Percentiles rank a stretch among this genome's conserved stretches.
Evolutionary conservation across 2,113 vertebrate genomes (phyloP).

Genomic region (Periophthalmodon schlosseri): DNA sequence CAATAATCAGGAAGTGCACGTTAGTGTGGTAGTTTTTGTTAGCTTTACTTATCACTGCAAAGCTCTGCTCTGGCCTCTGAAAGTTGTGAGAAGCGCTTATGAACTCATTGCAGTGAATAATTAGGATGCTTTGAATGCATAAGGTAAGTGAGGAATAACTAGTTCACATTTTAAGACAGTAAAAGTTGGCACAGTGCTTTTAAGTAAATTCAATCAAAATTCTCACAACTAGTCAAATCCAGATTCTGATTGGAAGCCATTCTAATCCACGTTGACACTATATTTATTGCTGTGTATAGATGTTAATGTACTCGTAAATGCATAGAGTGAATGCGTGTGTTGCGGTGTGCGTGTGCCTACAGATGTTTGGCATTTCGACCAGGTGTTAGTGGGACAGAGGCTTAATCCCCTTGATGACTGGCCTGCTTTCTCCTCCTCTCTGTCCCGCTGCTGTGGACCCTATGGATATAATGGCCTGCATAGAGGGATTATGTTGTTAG

Average conservation of each 20-base stretch:
- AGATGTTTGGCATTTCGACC: constrained; percentile 57
- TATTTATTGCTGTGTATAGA: background rate
- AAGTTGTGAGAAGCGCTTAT: no score
- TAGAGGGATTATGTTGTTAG: constrained; percentile 59
- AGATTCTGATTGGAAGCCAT: background rate
- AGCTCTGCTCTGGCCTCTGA: no score
- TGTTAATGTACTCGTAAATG: constrained; percentile 2
- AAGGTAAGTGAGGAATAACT: no score
- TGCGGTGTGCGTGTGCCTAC: constrained; percentile 12
- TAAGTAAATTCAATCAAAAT: no score
- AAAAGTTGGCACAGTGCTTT: no score
- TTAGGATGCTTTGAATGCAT: no score
- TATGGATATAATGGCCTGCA: constrained; percentile 45
- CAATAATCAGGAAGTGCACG: no score
- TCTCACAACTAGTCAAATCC: background rate
- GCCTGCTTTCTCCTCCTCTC: constrained; percentile 44
- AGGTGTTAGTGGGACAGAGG: constrained; percentile 52
- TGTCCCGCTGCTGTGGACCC: constrained; percentile 32
- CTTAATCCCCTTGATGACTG: constrained; percentile 57
- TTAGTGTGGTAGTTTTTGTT: no score
- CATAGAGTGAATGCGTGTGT: constrained; percentile 1
- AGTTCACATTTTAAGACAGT: no score
- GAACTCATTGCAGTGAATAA: no score
- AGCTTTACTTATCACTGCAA: no score
- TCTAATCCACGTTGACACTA: background rate